Evolutionary conservation across 1,140 invertebrate species (phyloP), one percentile per base, ranked within the genome.

Genomic region (Drosophila serrata): DNA sequence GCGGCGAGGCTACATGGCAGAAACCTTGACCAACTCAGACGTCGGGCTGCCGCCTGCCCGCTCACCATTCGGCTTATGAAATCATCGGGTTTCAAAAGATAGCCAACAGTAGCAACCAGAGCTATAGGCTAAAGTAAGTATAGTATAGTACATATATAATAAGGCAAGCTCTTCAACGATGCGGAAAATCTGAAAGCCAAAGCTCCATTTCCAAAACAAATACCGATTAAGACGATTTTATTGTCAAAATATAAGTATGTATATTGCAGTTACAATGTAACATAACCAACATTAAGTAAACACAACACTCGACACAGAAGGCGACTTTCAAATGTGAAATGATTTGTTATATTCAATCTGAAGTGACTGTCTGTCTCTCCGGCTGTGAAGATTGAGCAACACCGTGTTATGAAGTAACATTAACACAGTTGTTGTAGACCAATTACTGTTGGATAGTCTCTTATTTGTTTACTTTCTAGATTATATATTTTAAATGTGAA

Each of bases 1-100:
- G 43, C 56, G 37, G 67, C 68, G 43, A 53, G 59, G 82, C 82
- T 72, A 82, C 69, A 53, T 24, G 33, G 48, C 57, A 45, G 60
- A 77, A 80, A 84, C 82, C 82, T 87, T 87, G 82, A 87, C 84
- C 80, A 87, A 88, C 82, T 87, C 79, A 86, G 43, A 60, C 51
- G 51, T 15, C 31, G 51, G 49, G 70, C 62, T 69, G 24, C 45
- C 45, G 45, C 45, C 45, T 46, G 59, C 42, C 40, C 61, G 49
- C 48, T 58, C 49, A 46, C 49, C 68, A 51, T 58, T 49, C 45
- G 55, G 60, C 45, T 79, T 67, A 62, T 74, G 77, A 86, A 86
- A 76, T 79, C 67, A 73, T 65, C 65, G 85, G 72, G 68, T 88
- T 87, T 88, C 85, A 88, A 84, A 87, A 88, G 62, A 70, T 80